Base-by-base conservation (phyloP, 2,113 vertebrate species). In the Riparia riparia region DNA sequence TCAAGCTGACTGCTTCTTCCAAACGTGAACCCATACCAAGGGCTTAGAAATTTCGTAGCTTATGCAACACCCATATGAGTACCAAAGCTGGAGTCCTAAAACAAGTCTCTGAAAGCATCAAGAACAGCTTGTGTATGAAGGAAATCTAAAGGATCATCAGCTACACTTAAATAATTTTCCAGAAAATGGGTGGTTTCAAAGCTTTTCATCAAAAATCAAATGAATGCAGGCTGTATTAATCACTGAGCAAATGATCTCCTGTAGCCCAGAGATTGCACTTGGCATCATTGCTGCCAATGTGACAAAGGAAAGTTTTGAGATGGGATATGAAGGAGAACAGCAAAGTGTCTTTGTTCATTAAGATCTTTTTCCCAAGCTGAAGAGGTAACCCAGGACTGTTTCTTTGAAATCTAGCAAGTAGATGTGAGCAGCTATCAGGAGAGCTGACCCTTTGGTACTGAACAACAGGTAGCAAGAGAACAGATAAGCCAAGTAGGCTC, bases 321-420 rank as follows among this genome's bases (percentile, higher is more conserved):
- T 13, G 21, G 29, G 39, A 47, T 93, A 87, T 79, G 76, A 90
- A 87, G 51, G 69, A 84, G 47, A 94, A 84, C 13, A 89, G 81
- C 44, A 93, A 95, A 94, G 63, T 0, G 0, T 54, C 74, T 93
- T 90, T 94, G 70, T 92, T 95, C 58, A 42, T 90, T 82, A 90
- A 69, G 28, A 2, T 2, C n/a, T 95, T 88, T 88, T 79, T 79
- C 88, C 66, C 61, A 80, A 92, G 66, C 24, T 90, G 66, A 93
- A 87, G 74, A 77, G 25, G 32, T 72, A 82, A 28, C 9, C 53
- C 77, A 54, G 78, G 71, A 90, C 17, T 77, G 12, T 53, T 80
- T 82, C 78, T 88, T 90, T 94, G 79, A 94, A 94, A 93, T 92
- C 57, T 65, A 92, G 28, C 9, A 53, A 88, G 82, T 29, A 65